Evolutionary conservation across 2,797 vertebrate species (phyloP).

Genomic region (Tokudaia tokunoshimensis): DNA sequence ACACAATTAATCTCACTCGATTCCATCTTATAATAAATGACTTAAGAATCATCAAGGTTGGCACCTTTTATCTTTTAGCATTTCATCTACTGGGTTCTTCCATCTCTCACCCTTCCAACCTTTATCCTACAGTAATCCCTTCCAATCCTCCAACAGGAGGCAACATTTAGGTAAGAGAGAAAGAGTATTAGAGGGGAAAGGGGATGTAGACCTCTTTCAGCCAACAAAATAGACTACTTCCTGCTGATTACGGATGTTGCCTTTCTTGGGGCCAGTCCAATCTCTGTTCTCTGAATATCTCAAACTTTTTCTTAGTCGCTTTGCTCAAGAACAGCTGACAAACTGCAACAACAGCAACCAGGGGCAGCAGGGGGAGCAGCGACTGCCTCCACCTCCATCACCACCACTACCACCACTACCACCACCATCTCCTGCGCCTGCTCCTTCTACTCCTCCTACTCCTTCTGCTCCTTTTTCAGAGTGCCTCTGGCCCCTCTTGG

Average conservation of each 20-base stretch:
- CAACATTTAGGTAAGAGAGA: not conserved
- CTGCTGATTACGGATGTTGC: not conserved
- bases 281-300: not conserved
- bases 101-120: not conserved
- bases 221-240: not conserved
- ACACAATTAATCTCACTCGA: not conserved
- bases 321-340: not conserved
- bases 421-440: accelerated
- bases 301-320: not conserved
- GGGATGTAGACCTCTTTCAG: not conserved
- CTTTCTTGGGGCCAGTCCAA: not conserved
- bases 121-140: not conserved
- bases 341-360: not conserved
- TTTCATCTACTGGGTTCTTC: not conserved
- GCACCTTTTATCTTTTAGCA: not conserved
- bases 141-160: not conserved
- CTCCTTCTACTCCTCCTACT: accelerated
- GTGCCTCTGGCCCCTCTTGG: not conserved
- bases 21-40: not conserved
- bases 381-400: not conserved
- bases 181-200: not conserved
- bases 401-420: no score
- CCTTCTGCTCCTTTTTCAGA: accelerated
- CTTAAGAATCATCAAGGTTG: not conserved
- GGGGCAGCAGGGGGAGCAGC: not conserved